A percentile compares a stretch with the other conserved stretches of the same genome.
Conservation (phyloP, 2,797 vertebrate species). For the Sebastes trivittatus region DNA sequence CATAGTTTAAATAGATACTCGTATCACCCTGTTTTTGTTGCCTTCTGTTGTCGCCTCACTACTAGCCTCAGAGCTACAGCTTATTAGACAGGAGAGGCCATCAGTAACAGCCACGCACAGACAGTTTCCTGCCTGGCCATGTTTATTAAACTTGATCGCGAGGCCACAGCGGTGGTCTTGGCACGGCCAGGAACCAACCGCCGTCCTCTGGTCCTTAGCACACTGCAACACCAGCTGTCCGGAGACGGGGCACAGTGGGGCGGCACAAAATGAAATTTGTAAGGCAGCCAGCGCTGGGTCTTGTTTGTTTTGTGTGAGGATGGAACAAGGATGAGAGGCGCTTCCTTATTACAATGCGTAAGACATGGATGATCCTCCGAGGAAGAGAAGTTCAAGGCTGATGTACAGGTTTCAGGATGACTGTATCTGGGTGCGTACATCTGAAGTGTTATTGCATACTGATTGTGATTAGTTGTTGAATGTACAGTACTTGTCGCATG, state of each 20-base stretch:
- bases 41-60: neutral
- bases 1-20: neutral
- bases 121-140: slow-evolving; percentile 48
- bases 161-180: slow-evolving; percentile 55
- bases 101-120: slow-evolving; percentile 17
- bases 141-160: slow-evolving; percentile 38
- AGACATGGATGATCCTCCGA: slow-evolving; percentile 28
- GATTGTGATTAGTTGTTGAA: neutral
- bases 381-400: slow-evolving; percentile 30
- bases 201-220: slow-evolving; percentile 54
- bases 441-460: neutral
- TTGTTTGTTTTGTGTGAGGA: slow-evolving; percentile 17
- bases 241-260: slow-evolving; percentile 60
- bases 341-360: slow-evolving; percentile 1
- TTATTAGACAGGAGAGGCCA: slow-evolving; percentile 34
- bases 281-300: slow-evolving; percentile 25
- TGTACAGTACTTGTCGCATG: neutral
- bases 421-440: slow-evolving; percentile 57
- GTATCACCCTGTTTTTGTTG: neutral
- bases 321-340: slow-evolving; percentile 19
- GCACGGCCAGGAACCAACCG: slow-evolving; percentile 53
- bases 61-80: neutral
- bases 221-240: slow-evolving; percentile 75
- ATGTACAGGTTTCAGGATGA: slow-evolving; percentile 32
- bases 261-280: slow-evolving; percentile 61